Percentiles rank a stretch among this genome's conserved stretches.
These are phyloP conservation scores for Phortica okadai DNA, from an alignment of 2,888 invertebrate species.

Conservation along the genomic window DNA sequence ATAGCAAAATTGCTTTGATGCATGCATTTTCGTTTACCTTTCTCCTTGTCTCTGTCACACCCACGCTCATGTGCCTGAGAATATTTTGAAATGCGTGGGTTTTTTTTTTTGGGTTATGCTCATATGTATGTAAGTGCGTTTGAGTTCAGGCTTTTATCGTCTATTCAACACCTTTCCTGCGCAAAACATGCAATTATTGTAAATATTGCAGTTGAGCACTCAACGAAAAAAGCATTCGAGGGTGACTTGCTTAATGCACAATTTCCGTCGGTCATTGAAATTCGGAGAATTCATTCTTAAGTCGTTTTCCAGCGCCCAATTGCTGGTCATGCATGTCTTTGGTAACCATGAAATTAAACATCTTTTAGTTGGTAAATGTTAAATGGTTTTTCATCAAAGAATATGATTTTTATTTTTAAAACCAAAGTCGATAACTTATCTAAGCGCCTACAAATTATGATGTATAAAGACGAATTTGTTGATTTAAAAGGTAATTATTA, in stretches of 20 bases:
- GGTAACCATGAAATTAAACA: too few species aligned
- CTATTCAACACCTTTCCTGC: background rate
- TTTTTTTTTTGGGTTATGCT: background rate
- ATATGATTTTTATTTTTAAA: too few species aligned
- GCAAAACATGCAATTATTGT: slow-evolving; percentile 4
- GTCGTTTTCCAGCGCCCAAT: background rate
- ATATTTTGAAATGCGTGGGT: slow-evolving; percentile 12
- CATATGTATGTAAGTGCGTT: background rate
- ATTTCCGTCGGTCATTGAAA: background rate
- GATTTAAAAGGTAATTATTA: too few species aligned
- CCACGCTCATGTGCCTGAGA: background rate
- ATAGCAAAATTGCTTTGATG: slow-evolving; percentile 10
- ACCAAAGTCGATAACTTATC: too few species aligned
- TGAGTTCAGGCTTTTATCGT: background rate
- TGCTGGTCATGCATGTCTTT: too few species aligned
- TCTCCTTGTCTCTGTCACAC: background rate
- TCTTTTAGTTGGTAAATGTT: too few species aligned
- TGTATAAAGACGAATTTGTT: too few species aligned
- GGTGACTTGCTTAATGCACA: background rate
- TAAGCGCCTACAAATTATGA: too few species aligned
- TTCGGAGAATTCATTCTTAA: background rate
- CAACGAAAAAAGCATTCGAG: background rate
- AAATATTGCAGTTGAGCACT: too few species aligned
- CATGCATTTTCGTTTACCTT: background rate
- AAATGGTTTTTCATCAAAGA: too few species aligned